Conservation (phyloP, 2,113 vertebrate genomes). For the Pangasianodon gigas region DNA sequence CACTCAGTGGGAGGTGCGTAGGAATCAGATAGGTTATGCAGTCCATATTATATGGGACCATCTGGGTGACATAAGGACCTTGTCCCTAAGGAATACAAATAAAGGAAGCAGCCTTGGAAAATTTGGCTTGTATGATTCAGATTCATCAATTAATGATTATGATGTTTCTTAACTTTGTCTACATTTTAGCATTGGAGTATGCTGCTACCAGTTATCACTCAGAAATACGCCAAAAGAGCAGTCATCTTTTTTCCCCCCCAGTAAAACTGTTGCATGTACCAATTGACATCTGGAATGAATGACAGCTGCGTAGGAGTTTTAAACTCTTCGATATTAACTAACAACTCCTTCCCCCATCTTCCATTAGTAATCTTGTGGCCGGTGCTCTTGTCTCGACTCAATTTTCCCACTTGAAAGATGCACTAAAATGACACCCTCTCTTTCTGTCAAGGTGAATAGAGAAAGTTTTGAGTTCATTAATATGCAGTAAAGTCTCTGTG, state of each 20-base stretch:
- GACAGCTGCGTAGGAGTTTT: neutral
- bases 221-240: neutral
- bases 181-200: neutral
- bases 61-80: constrained; percentile 38
- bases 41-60: constrained; percentile 44
- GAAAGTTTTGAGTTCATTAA: neutral
- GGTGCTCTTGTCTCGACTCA: neutral
- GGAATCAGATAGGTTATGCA: constrained; percentile 3
- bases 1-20: constrained; percentile 29
- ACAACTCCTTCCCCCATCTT: neutral
- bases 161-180: neutral
- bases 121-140: too few relatives aligned
- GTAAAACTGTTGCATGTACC: too few relatives aligned
- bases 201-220: neutral
- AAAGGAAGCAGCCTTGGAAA: constrained; percentile 19
- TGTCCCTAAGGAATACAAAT: constrained; percentile 40
- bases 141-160: neutral
- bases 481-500: neutral
- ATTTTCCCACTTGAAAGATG: neutral
- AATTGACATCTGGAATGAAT: neutral
- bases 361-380: neutral
- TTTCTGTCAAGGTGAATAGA: neutral
- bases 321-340: neutral
- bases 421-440: neutral
- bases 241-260: too few relatives aligned